Evolutionary conservation across 2,797 vertebrate species (phyloP).

Genomic region (Malacoraja senta): DNA sequence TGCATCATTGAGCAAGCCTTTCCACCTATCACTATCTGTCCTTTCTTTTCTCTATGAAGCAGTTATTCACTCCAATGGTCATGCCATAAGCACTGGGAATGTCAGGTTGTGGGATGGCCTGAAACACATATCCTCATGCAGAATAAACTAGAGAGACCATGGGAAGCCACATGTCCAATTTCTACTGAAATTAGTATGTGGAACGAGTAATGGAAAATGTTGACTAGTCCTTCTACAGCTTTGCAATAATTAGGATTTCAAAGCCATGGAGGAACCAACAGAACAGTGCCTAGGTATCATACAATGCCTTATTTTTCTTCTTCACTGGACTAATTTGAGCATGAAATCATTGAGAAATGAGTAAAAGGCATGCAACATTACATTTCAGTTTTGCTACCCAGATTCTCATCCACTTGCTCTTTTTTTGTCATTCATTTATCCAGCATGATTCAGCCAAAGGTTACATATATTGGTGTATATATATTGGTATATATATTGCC

Average conservation of each 20-base stretch:
- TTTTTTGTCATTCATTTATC: neutral
- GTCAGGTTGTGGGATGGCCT: neutral
- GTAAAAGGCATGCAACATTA: neutral
- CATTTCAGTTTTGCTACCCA: neutral
- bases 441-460: neutral
- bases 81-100: neutral
- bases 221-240: neutral
- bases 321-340: neutral
- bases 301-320: neutral
- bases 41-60: neutral
- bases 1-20: neutral
- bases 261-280: neutral
- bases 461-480: neutral
- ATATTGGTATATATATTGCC: neutral
- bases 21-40: neutral
- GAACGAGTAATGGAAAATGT: neutral
- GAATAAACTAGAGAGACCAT: neutral
- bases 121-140: neutral
- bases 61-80: neutral
- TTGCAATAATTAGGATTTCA: neutral
- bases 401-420: neutral
- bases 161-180: no score
- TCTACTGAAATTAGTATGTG: neutral
- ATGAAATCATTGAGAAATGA: neutral
- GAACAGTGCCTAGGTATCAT: neutral